Conservation (phyloP, 2,888 invertebrate genomes). For the Drosophila yooni region DNA sequence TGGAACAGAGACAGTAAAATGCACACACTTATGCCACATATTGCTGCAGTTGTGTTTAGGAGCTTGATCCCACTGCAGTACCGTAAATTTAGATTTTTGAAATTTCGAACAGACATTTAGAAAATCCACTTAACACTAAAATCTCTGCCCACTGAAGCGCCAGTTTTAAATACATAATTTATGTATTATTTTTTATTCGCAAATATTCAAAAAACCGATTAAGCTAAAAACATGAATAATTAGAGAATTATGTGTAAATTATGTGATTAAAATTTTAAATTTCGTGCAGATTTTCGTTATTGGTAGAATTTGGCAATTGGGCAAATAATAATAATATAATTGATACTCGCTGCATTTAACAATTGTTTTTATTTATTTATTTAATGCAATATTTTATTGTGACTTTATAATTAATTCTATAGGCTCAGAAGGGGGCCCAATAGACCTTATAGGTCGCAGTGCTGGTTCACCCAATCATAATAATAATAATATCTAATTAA, state of each 20-base stretch:
- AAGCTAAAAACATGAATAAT: too few relatives aligned
- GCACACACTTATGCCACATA: neutral
- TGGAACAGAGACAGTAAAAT: neutral
- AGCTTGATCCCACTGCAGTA: neutral
- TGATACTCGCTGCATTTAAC: neutral
- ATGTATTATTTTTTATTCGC: neutral
- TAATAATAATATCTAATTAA: too few relatives aligned
- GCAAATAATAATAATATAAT: neutral
- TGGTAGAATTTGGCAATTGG: neutral
- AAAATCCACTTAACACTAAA: neutral
- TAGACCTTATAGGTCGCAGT: too few relatives aligned
- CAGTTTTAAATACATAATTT: too few relatives aligned
- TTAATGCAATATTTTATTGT: neutral
- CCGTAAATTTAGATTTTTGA: neutral
- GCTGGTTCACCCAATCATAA: too few relatives aligned
- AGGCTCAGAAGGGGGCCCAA: too few relatives aligned
- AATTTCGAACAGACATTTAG: neutral
- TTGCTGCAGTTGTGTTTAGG: neutral
- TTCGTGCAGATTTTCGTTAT: too few relatives aligned
- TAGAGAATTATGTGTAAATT: too few relatives aligned
- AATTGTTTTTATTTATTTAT: neutral
- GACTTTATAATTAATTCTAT: neutral
- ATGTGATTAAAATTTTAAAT: too few relatives aligned
- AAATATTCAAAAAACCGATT: neutral
- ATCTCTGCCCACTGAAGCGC: too few relatives aligned